Percentiles rank a stretch among this genome's conserved stretches.
Conservation (phyloP, 2,113 vertebrate species). For the Formicarius rufipectus region DNA sequence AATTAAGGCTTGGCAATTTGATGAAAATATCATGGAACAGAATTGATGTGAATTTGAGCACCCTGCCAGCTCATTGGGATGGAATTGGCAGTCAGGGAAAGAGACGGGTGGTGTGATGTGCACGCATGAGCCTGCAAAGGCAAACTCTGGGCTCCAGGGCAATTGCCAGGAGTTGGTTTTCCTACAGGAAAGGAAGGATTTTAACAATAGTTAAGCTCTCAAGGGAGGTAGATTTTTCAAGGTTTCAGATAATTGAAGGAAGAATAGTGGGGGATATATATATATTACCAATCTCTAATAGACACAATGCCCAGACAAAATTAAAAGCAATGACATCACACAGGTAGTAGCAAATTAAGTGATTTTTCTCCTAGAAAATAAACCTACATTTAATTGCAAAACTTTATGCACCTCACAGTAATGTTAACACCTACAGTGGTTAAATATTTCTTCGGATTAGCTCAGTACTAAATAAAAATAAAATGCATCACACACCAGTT, state of each 20-base stretch:
- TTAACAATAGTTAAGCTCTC: slow-evolving; percentile 35
- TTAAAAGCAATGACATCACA: neutral
- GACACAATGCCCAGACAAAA: neutral
- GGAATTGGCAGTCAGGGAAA: slow-evolving; percentile 62
- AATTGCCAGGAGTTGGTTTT: slow-evolving; percentile 57
- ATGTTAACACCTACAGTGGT: neutral
- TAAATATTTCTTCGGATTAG: neutral
- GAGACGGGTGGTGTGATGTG: slow-evolving; percentile 60
- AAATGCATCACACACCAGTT: neutral
- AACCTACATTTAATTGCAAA: neutral
- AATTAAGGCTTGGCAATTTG: slow-evolving; percentile 68
- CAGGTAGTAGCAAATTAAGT: neutral
- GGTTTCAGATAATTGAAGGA: neutral
- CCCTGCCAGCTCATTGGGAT: slow-evolving; percentile 63
- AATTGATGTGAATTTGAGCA: slow-evolving; percentile 61
- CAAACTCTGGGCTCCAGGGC: slow-evolving; percentile 51
- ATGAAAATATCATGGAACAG: slow-evolving; percentile 69
- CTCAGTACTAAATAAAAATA: neutral
- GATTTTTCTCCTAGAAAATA: neutral
- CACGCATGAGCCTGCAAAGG: slow-evolving; percentile 50
- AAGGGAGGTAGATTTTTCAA: neutral
- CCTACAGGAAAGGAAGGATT: slow-evolving; percentile 42
- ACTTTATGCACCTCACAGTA: neutral
- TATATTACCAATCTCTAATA: neutral
- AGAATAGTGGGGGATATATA: neutral